Percentiles rank a stretch among this genome's conserved stretches.
These are phyloP conservation scores for Flexamia atlantica DNA, from an alignment of 2,888 invertebrate species.

Conservation along the genomic window DNA sequence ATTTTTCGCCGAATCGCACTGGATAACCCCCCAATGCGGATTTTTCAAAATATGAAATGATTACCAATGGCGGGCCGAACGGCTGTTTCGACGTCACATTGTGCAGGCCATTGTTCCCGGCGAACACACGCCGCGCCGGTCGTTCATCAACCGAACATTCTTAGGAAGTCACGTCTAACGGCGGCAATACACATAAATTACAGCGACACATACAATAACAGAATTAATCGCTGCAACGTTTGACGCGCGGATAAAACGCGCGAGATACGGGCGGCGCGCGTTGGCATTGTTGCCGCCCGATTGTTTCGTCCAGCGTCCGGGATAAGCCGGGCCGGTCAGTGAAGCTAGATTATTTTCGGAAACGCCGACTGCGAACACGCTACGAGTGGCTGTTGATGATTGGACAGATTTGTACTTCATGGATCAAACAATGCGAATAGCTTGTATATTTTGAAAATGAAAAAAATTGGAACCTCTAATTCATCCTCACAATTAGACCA, in stretches of 20 bases:
- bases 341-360: conserved; percentile 5
- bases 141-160: conserved; percentile 11
- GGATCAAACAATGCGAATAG: no score
- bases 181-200: conserved; percentile 34
- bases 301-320: conserved; percentile 1
- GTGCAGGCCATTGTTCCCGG: conserved; percentile 13
- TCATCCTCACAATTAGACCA: no score
- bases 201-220: conserved; percentile 31
- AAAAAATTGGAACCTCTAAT: no score
- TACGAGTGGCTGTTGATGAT: no score
- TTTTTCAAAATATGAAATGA: conserved; percentile 2
- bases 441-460: no score
- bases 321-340: conserved; percentile 8
- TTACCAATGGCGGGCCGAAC: neutral
- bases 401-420: no score
- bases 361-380: no score
- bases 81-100: conserved; percentile 4
- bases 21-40: neutral
- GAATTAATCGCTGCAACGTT: conserved; percentile 26
- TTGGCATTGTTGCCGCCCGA: neutral
- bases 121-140: neutral
- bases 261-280: conserved; percentile 15
- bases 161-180: conserved; percentile 41
- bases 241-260: conserved; percentile 30
- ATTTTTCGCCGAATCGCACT: neutral